Conservation (phyloP, 2,888 invertebrate species). For the Pseudeuparius sepicola region DNA sequence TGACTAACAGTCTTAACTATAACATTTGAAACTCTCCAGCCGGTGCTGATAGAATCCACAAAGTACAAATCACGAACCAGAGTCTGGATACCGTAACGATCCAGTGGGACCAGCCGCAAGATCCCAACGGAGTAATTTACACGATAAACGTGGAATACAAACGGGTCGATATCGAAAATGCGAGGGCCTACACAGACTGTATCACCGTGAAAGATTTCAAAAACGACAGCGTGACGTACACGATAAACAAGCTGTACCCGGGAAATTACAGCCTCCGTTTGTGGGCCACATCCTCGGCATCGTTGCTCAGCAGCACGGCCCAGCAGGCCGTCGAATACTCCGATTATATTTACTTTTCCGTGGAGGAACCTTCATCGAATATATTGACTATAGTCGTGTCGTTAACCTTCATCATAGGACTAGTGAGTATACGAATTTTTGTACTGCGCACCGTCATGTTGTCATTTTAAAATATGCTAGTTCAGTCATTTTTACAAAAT, state of each 20-base stretch:
- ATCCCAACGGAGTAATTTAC: constrained; percentile 83
- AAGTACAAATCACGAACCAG: constrained; percentile 43
- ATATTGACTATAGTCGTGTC: too few relatives aligned
- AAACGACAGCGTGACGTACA: constrained; percentile 30
- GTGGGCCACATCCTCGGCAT: constrained; percentile 68
- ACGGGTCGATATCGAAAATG: constrained; percentile 55
- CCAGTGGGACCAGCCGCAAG: constrained; percentile 68
- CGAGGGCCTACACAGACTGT: constrained; percentile 52
- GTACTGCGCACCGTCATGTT: too few relatives aligned
- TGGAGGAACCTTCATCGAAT: constrained; percentile 43
- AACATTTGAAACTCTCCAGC: too few relatives aligned
- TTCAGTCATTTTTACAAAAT: too few relatives aligned
- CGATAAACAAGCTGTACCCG: constrained; percentile 47
- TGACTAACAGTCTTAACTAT: too few relatives aligned
- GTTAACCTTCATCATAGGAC: too few relatives aligned
- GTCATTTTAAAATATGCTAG: too few relatives aligned
- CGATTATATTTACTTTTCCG: constrained; percentile 46
- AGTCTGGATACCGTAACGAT: constrained; percentile 52
- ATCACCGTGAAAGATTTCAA: constrained; percentile 40
- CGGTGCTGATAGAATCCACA: constrained; percentile 55
- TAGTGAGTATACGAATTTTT: too few relatives aligned
- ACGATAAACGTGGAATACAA: constrained; percentile 73
- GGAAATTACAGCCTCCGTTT: constrained; percentile 78
- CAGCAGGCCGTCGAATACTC: constrained; percentile 58
- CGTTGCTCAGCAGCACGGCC: too few relatives aligned